Percentiles rank a stretch among this genome's conserved stretches.
Evolutionary conservation across 1,140 invertebrate species (phyloP).

Genomic region (Drosophila eugracilis): DNA sequence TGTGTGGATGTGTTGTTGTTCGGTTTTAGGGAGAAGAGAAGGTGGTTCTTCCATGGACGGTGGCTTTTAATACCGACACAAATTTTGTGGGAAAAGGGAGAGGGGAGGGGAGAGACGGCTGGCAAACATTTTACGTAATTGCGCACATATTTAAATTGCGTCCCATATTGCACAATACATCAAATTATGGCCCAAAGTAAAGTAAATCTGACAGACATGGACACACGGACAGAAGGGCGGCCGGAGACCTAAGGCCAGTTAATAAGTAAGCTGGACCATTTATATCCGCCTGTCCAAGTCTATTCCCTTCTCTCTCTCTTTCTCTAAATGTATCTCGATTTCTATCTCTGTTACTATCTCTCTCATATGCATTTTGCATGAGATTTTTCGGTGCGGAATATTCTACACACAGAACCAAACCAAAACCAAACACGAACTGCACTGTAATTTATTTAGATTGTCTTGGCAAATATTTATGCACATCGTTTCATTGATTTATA

Average conservation of each 20-base stretch:
- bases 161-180: conserved; percentile 72
- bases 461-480: conserved; percentile 73
- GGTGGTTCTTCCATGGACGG: too few relatives aligned
- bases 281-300: conserved; percentile 20
- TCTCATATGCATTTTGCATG: conserved; percentile 65
- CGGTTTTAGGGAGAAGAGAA: too few relatives aligned
- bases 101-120: too few relatives aligned
- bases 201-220: conserved; percentile 61
- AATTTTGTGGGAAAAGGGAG: not conserved
- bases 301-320: conserved; percentile 11
- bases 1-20: too few relatives aligned
- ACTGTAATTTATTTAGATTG: conserved; percentile 78
- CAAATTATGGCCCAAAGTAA: conserved; percentile 73
- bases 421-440: conserved; percentile 31
- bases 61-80: not conserved
- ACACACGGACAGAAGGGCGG: not conserved
- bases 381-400: conserved; percentile 58
- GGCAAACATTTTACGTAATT: conserved; percentile 80
- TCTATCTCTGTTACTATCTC: too few relatives aligned
- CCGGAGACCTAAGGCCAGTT: conserved; percentile 37
- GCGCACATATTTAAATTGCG: conserved; percentile 80
- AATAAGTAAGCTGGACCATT: conserved; percentile 46
- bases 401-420: conserved; percentile 6
- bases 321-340: conserved; percentile 24
- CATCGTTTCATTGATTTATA: conserved; percentile 77